phyloP scores from a whole-genome alignment of 2,797 vertebrate species.

The Premnoplex brunnescens region DNA sequence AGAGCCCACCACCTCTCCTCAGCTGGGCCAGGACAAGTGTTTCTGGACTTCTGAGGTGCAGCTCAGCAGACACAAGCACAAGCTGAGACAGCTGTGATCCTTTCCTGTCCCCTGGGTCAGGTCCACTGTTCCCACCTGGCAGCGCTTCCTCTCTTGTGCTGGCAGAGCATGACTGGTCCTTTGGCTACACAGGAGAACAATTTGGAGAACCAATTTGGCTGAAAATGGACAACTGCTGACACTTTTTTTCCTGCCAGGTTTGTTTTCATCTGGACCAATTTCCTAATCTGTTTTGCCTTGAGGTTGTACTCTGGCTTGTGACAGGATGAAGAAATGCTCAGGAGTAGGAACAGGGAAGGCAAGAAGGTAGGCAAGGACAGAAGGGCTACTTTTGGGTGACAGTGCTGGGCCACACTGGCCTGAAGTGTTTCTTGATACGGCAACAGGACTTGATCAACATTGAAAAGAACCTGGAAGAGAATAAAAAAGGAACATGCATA shows the following conservation, averaged over 20 bases:
- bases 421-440: neutral
- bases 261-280: neutral
- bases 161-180: neutral
- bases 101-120: neutral
- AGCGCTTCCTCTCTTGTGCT: neutral
- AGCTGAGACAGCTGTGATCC: neutral
- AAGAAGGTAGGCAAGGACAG: neutral
- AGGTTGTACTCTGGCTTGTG: neutral
- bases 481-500: neutral
- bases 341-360: neutral
- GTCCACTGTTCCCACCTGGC: fast-evolving
- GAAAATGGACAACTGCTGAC: neutral
- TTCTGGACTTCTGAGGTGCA: neutral
- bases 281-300: neutral
- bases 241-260: neutral
- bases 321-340: neutral
- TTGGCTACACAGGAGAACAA: neutral
- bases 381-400: neutral
- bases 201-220: neutral
- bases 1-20: neutral
- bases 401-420: fast-evolving
- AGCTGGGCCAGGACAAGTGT: neutral
- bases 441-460: neutral
- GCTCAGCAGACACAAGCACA: neutral
- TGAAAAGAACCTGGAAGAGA: neutral